Evolutionary conservation across 1,140 invertebrate species (phyloP).

Genomic region (Lepidotrigona ventralis): DNA sequence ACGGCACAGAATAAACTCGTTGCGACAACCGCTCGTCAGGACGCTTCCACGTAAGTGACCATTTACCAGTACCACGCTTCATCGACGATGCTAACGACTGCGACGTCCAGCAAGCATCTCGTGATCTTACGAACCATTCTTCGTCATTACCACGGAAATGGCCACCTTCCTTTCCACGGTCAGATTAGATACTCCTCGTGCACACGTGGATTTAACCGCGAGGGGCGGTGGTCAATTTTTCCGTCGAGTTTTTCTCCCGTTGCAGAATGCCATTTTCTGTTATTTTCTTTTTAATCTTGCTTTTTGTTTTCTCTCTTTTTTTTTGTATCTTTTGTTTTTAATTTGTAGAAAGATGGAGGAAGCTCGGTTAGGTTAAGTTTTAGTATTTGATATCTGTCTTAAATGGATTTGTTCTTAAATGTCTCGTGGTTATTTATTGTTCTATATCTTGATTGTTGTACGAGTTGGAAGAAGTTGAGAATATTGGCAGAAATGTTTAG

Average conservation of each 20-base stretch:
- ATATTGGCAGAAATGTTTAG: not conserved
- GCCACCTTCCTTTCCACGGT: not conserved
- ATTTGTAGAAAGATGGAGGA: too few relatives aligned
- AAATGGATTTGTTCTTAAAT: too few relatives aligned
- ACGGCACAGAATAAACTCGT: conserved; percentile 49
- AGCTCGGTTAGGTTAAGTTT: too few relatives aligned
- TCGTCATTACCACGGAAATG: not conserved
- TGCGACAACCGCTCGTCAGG: conserved; percentile 54
- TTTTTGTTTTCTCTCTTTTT: not conserved
- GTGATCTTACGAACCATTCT: conserved; percentile 1
- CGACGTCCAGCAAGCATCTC: conserved; percentile 29
- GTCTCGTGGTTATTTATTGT: too few relatives aligned
- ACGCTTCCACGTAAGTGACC: conserved; percentile 53
- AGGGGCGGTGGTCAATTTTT: not conserved
- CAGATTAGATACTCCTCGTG: conserved; percentile 10
- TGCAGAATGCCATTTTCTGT: not conserved
- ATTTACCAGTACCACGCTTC: conserved; percentile 55
- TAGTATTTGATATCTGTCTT: too few relatives aligned
- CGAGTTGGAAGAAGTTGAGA: not conserved
- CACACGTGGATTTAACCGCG: not conserved
- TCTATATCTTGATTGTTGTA: not conserved
- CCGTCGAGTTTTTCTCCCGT: not conserved
- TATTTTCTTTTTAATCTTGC: not conserved
- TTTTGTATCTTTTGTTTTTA: not conserved
- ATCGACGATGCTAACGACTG: conserved; percentile 44